Base-by-base conservation (phyloP, 2,113 vertebrate species). In the Onychorhynchus coronatus region DNA sequence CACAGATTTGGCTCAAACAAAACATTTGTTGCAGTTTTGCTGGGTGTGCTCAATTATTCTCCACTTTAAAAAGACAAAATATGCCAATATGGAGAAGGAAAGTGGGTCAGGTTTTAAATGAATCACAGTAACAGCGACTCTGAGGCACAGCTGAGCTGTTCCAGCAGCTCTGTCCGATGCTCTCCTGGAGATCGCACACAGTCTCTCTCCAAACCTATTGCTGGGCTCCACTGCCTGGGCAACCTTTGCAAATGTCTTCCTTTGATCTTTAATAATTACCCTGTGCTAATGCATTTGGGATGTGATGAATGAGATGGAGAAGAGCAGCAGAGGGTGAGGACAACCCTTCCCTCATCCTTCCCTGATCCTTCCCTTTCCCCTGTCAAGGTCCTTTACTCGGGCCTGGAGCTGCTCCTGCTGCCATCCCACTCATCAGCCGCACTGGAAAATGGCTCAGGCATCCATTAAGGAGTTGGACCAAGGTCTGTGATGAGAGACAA, bases 81-180 rank as follows among this genome's bases (percentile, higher is more conserved):
- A 93, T 72, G 79, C 88, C 88, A 94, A 66, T 93, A 84, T 80
- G 46, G 85, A 93, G 75, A 86, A 63, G 81, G 73, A 95, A 97
- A 96, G 67, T 97, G 95, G 95, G 95, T 95, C 96, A 88, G 92
- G 83, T 88, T 88, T 93, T 53, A 91, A 66, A 90, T 53, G 85
- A 93, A 70, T 58, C 5, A 5, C 83, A 83, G 62, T 14, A 41
- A 33, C 39, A 53, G 49, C 0, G 0, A 53, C 72, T 75, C 35
- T 49, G 94, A 68, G 88, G 62, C 75, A 12, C 71, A 68, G 96
- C 66, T 72, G 77, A 81, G 76, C 53, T 62, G 72, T 50, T 82
- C 70, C 85, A 67, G 77, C 70, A 68, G 80, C 23, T 24, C 70
- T 81, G 70, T 21, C 85, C 62, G 8, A 63, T 8, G 14, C 27